These are phyloP conservation scores for Heliangelus exortis DNA, from an alignment of 2,797 vertebrate genomes.

Conservation along the genomic window DNA sequence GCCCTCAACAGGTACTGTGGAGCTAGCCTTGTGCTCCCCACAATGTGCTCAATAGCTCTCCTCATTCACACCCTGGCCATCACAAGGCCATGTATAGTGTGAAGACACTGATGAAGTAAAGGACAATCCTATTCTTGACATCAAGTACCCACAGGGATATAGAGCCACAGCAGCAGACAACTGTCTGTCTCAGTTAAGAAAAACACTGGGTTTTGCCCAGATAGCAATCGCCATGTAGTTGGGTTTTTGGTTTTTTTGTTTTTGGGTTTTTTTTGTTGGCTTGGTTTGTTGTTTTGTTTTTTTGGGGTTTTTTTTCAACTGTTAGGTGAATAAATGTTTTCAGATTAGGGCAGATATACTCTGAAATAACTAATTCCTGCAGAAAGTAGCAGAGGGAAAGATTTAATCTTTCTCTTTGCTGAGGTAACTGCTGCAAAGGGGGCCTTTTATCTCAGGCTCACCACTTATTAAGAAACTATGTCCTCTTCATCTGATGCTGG, in stretches of 20 bases:
- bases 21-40: not conserved
- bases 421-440: not conserved
- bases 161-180: constrained; percentile 57
- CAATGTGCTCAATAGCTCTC: not conserved
- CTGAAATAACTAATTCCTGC: constrained; percentile 7
- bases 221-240: constrained; percentile 36
- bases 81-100: not conserved
- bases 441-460: not conserved
- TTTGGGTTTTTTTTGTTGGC: not conserved
- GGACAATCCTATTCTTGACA: constrained; percentile 40
- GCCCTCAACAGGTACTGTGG: not conserved
- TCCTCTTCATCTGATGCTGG: not conserved
- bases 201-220: constrained; percentile 73
- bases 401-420: not conserved
- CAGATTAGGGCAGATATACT: constrained; percentile 59
- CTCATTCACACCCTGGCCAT: not conserved
- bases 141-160: constrained; percentile 50
- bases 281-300: too few species aligned
- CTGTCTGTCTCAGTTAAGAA: constrained; percentile 34
- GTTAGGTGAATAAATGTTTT: constrained; percentile 65
- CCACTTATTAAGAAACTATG: not conserved
- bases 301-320: constrained; percentile 48
- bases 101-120: constrained; percentile 50
- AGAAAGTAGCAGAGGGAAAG: not conserved
- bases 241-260: constrained; percentile 24